Conservation (phyloP, 2,113 vertebrate species). For the Genyomyrus donnyi region DNA sequence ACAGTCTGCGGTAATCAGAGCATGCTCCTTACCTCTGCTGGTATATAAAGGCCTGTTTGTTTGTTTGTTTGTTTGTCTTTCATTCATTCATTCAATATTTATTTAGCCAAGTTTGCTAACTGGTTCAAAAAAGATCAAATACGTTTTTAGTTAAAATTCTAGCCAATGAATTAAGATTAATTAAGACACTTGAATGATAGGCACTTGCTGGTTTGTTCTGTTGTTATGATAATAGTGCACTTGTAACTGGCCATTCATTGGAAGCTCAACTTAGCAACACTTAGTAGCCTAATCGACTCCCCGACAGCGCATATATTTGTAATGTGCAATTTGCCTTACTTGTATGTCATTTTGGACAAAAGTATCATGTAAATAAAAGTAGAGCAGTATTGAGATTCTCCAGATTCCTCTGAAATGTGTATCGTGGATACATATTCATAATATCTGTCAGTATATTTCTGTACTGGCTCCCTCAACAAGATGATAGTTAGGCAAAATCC, state of each 20-base stretch:
- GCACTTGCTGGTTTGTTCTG: background rate
- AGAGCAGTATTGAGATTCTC: background rate
- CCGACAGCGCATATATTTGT: background rate
- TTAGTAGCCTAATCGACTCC: background rate
- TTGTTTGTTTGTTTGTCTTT: background rate
- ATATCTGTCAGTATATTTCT: background rate
- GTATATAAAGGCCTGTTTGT: background rate
- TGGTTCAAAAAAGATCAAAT: background rate
- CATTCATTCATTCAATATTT: background rate
- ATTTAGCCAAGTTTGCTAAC: background rate
- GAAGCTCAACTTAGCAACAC: background rate
- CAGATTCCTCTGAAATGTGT: background rate
- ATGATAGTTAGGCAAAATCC: background rate
- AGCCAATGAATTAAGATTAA: background rate
- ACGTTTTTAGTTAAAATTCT: background rate
- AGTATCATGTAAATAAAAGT: background rate
- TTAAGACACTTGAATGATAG: background rate
- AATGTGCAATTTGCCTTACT: background rate
- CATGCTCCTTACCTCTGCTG: no score
- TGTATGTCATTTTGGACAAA: background rate
- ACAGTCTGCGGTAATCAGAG: background rate
- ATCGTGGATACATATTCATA: background rate
- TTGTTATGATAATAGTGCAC: background rate
- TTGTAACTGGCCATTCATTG: background rate
- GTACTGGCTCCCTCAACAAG: background rate